Conservation (phyloP, 2,797 vertebrate genomes). For the Xenops minutus region DNA sequence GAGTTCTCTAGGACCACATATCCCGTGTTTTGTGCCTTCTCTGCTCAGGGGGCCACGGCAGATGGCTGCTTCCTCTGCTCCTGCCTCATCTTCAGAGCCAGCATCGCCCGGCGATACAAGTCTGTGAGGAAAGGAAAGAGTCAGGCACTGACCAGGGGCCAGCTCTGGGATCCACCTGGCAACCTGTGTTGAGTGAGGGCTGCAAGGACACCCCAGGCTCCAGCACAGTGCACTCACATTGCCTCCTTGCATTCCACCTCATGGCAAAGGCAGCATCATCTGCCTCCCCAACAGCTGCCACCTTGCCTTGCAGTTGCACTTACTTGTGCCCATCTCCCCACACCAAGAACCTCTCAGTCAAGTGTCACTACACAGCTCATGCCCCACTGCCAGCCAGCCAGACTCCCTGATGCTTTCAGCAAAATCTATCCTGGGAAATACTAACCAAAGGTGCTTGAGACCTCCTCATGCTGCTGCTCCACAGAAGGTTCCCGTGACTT, state of each 20-base stretch:
- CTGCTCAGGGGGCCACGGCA: neutral
- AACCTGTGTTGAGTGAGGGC: fast-evolving
- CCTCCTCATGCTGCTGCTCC: slow-evolving; percentile 11
- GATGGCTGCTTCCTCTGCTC: slow-evolving; percentile 36
- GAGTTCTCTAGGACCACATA: neutral
- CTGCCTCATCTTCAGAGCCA: slow-evolving; percentile 60
- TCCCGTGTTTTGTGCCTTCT: neutral
- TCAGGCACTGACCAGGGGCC: neutral
- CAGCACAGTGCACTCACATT: fast-evolving
- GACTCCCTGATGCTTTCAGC: neutral
- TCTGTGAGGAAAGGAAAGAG: neutral
- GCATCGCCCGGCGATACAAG: slow-evolving; percentile 36
- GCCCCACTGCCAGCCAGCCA: fast-evolving
- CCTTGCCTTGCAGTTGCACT: neutral
- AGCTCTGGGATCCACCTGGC: fast-evolving
- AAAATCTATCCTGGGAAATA: neutral
- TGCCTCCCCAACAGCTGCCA: neutral
- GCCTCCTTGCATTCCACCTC: neutral
- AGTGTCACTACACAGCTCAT: neutral
- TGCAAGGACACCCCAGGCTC: neutral
- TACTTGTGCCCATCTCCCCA: neutral
- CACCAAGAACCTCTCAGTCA: neutral
- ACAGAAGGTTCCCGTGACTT: neutral
- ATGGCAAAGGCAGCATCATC: neutral
- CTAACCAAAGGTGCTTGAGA: slow-evolving; percentile 52